Conservation (phyloP, 2,888 invertebrate genomes). For the Eupithecia exiguata region DNA sequence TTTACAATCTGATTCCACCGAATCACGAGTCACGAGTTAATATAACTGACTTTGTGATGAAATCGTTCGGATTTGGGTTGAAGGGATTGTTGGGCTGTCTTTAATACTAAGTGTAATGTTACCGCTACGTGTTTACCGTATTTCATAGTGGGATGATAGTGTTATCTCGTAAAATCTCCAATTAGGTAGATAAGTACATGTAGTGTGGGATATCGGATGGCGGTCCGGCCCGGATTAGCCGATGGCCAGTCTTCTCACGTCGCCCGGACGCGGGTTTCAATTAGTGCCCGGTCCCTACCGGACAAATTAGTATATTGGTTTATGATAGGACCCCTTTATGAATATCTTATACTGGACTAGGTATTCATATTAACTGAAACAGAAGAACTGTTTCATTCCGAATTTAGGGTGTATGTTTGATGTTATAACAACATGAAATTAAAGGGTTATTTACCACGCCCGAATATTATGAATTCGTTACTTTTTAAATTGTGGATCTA, state of each 20-base stretch:
- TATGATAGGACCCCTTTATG: slow-evolving; percentile 59
- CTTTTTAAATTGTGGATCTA: slow-evolving; percentile 81
- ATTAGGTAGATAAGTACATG: slow-evolving; percentile 59
- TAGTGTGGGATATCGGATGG: slow-evolving; percentile 48
- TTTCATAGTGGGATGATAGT: slow-evolving; percentile 73
- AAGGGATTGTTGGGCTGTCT: slow-evolving; percentile 12
- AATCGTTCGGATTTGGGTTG: slow-evolving; percentile 11
- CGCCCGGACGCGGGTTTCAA: slow-evolving; percentile 72
- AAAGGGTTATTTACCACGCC: slow-evolving; percentile 68
- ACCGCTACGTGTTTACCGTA: slow-evolving; percentile 52
- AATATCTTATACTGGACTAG: slow-evolving; percentile 53
- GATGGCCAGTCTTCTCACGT: slow-evolving; percentile 80
- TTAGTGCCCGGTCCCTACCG: slow-evolving; percentile 64
- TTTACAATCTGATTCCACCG: slow-evolving; percentile 56
- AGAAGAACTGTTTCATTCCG: slow-evolving; percentile 24
- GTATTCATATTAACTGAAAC: slow-evolving; percentile 20
- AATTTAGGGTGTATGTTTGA: slow-evolving; percentile 36
- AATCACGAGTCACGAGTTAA: slow-evolving; percentile 30
- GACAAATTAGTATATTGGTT: slow-evolving; percentile 71
- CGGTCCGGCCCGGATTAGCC: slow-evolving; percentile 62
- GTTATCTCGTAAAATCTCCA: slow-evolving; percentile 82
- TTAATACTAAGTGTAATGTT: slow-evolving; percentile 26
- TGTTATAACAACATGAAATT: slow-evolving; percentile 53
- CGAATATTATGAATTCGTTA: slow-evolving; percentile 75
- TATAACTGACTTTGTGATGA: slow-evolving; percentile 22